Base-by-base conservation (phyloP, 2,113 vertebrate genomes). In the Pleuronectes platessa region DNA sequence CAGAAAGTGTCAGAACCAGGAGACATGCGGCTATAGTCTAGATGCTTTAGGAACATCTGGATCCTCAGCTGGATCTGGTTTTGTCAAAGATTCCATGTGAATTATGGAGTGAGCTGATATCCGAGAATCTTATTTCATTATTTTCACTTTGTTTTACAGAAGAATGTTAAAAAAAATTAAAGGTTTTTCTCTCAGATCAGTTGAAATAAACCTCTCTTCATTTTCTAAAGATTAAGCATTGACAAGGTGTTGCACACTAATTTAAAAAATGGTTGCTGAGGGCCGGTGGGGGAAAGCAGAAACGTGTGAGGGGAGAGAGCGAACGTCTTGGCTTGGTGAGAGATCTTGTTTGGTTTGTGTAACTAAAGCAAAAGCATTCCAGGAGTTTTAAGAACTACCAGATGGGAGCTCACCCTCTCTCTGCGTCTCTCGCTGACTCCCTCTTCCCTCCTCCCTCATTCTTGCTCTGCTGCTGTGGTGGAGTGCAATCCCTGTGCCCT, bases 291-390 rank as follows among this genome's bases (percentile, higher is more conserved):
- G 76, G 78, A 84, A 54, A 88, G 80, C 85, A 47, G 59, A 66
- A 65, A 62, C 65, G 58, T 61, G 60, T 61, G 60, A 73, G 23
- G 68, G 45, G 70, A 76, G 77, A 81, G 85, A 61, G 83, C 63
- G 69, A 83, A 83, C 63, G 78, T 84, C 87, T 88, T 81, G 88
- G 86, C 90, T 89, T 91, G 90, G 92, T 90, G 84, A 84, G 88
- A 86, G 93, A 74, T 82, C 88, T 93, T 95, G 94, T 95, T 95
- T 95, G 91, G 93, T 93, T 95, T 94, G 93, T 93, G 94, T 94
- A 92, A 94, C 94, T 95, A 94, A 93, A 95, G 94, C 94, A 94
- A 94, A 95, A 92, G 93, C 94, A 95, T 95, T 95, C 94, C 94
- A 95, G 91, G 87, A 91, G 92, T 94, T 94, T 94, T 95, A 95